Evolutionary conservation across 2,888 invertebrate species (phyloP), one percentile per base, ranked within the genome.

Genomic region (Cryptophagus acutangulus): DNA sequence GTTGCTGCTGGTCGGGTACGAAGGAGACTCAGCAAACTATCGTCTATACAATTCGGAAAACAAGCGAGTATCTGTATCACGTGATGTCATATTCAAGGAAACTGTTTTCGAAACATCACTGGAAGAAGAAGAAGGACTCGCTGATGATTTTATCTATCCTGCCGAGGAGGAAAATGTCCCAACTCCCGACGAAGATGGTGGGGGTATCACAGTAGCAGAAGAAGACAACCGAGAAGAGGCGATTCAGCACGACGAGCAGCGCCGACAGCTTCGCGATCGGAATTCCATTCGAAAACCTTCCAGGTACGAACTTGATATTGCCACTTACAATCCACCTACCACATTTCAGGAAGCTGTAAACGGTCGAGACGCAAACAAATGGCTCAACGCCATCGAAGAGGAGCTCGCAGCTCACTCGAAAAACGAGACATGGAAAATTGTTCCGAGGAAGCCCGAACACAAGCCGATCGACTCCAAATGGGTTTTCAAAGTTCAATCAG

Each of bases 51-150:
- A 50, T 34, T 46, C 46, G 5, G 29, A 29, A 3, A 42, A 40
- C 1, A 49, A 41, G 25, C 52, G 47, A 37, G 46, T 57, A 10
- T 46, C 34, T 2, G 43, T 54, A n/a, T 50, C 50, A n/a, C 45
- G 48, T 26, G 43, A 57, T 42, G 55, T 60, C 2, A 40, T 33
- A 2, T 54, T 58, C 26, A 30, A 31, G 4, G 31, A 31, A 16
- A 31, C 13, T 13, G 29, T 29, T 29, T n/a, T n/a, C n/a, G 29
- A 29, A 29, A 50, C 13, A 53, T 53, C 5, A 12, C 4, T 9
- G 4, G n/a, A 13, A 33, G 31, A 38, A 2, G 17, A 3, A 14
- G n/a, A n/a, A n/a, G n/a, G n/a, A n/a, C n/a, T n/a, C n/a, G n/a
- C n/a, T n/a, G n/a, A n/a, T n/a, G n/a, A n/a, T n/a, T n/a, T n/a